Evolutionary conservation across 2,888 invertebrate genomes (phyloP).

Genomic region (Hymenopus coronatus): DNA sequence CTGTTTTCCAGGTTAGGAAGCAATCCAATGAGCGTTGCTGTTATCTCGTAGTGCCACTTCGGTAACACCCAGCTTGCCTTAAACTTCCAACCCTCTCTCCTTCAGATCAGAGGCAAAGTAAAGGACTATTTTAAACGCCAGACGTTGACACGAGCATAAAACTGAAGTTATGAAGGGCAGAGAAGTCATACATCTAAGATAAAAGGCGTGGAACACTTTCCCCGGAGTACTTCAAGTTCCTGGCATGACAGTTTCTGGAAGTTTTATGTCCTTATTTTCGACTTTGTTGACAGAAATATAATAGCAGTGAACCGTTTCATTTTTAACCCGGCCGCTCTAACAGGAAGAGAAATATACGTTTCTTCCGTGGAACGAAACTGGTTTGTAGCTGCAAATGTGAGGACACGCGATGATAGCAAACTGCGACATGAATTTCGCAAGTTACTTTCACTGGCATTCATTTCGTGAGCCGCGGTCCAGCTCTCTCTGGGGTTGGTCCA

Average conservation of each 20-base stretch:
- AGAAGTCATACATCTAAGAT: not conserved
- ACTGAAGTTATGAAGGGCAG: not conserved
- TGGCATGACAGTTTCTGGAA: not conserved
- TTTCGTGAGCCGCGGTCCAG: not conserved
- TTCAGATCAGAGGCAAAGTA: too few species aligned
- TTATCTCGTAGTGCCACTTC: too few species aligned
- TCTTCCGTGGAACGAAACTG: not conserved
- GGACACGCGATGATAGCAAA: not conserved
- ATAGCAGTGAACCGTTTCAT: not conserved
- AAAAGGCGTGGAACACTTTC: not conserved
- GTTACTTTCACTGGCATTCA: not conserved
- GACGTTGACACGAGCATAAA: not conserved
- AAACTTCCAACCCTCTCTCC: too few species aligned
- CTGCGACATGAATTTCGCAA: not conserved
- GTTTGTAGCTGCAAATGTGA: not conserved
- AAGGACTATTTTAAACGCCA: too few species aligned
- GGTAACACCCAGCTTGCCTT: too few species aligned
- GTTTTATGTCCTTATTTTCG: not conserved
- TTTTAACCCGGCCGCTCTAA: not conserved
- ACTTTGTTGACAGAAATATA: not conserved
- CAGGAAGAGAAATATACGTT: not conserved
- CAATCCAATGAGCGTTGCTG: too few species aligned
- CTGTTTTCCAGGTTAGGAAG: too few species aligned
- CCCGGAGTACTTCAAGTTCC: not conserved
- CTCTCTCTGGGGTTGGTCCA: not conserved